phyloP scores from a whole-genome alignment of 92 coral and sea anemone genomes.

The Heliopora coerulea region DNA sequence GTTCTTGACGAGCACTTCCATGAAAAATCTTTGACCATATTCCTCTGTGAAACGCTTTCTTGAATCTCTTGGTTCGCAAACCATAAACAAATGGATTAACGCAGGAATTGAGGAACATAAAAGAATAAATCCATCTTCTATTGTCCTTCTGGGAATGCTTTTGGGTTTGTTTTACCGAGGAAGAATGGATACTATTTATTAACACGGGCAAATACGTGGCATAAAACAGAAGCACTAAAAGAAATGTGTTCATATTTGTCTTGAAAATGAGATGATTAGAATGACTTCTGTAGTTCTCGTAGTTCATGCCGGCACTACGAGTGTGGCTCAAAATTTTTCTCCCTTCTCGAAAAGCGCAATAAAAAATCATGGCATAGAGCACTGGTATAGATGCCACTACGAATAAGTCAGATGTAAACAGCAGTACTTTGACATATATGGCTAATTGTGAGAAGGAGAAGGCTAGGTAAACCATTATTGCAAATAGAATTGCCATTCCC shows the following conservation, averaged over 20 bases:
- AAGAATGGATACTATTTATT: constrained; percentile 16
- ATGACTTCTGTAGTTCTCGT: neutral
- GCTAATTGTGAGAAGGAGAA: neutral
- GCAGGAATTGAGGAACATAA: too few species aligned
- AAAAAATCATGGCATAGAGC: constrained; percentile 16
- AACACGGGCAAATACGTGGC: constrained; percentile 16
- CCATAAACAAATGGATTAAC: too few species aligned
- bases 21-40: too few species aligned
- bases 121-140: too few species aligned
- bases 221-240: constrained; percentile 12
- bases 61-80: too few species aligned
- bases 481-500: neutral
- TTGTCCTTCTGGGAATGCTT: too few species aligned
- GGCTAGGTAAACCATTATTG: neutral
- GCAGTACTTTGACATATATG: neutral
- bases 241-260: constrained; percentile 6
- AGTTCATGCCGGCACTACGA: neutral
- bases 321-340: constrained; percentile 1
- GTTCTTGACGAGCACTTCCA: too few species aligned
- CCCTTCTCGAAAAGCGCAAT: constrained; percentile 6
- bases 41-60: too few species aligned
- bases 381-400: neutral
- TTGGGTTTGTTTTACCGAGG: neutral
- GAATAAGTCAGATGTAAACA: neutral
- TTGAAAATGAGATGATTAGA: constrained; percentile 1